These are phyloP conservation scores for Melikaiella ostensackeni DNA, from an alignment of 2,888 invertebrate species.

Conservation along the genomic window DNA sequence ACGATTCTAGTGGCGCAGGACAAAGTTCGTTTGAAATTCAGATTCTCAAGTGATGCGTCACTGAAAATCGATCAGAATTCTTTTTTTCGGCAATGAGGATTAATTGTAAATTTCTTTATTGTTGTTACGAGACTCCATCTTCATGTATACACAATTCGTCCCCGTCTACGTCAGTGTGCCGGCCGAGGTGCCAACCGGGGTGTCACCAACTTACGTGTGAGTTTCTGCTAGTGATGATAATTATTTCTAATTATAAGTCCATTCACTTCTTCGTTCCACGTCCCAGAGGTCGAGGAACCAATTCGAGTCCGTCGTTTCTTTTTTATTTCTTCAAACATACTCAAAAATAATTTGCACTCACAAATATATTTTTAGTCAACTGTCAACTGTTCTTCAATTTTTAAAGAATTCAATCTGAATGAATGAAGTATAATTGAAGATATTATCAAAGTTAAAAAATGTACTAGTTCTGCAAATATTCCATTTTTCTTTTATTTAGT, in stretches of 20 bases:
- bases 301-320: no score
- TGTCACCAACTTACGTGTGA: constrained; percentile 3
- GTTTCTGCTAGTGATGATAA: constrained; percentile 19
- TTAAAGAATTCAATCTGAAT: no score
- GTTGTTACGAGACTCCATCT: constrained; percentile 9
- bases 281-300: not conserved
- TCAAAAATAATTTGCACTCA: no score
- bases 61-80: not conserved
- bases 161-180: not conserved
- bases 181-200: not conserved
- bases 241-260: constrained; percentile 19
- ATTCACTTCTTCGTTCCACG: constrained; percentile 1
- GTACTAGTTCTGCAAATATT: no score
- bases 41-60: not conserved
- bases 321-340: no score
- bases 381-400: no score
- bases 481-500: no score
- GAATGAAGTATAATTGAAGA: no score
- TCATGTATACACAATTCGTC: constrained; percentile 32
- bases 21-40: not conserved
- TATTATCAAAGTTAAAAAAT: no score
- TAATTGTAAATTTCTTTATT: constrained; percentile 16
- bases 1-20: not conserved
- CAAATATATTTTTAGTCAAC: no score
- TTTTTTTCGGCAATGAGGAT: constrained; percentile 17